phyloP scores from a whole-genome alignment of 64 coral and sea anemone genomes.

The Montipora cactus region DNA sequence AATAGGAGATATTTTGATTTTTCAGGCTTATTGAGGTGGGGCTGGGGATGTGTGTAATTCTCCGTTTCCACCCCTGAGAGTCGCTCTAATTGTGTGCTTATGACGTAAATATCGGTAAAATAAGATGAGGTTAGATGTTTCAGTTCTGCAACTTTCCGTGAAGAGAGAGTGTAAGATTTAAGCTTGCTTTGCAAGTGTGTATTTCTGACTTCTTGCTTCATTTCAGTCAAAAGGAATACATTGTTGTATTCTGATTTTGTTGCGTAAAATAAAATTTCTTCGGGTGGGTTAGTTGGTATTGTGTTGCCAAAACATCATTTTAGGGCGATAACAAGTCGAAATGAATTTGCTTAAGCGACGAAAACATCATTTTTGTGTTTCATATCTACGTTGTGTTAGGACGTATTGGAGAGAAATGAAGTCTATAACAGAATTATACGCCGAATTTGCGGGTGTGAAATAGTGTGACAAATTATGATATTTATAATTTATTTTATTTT shows the following conservation, averaged over 20 bases:
- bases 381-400: background rate
- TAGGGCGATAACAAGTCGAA: background rate
- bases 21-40: background rate
- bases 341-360: background rate
- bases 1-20: background rate
- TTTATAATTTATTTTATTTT: constrained; percentile 43
- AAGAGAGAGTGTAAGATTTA: background rate
- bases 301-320: background rate
- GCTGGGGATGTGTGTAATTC: background rate
- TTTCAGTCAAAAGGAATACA: background rate
- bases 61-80: background rate
- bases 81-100: too few species aligned
- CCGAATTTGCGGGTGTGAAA: background rate
- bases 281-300: background rate
- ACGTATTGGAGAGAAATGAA: background rate
- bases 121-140: background rate
- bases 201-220: background rate
- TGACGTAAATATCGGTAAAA: too few species aligned
- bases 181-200: background rate
- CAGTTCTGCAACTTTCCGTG: background rate
- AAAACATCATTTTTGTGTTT: background rate
- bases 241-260: background rate
- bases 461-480: constrained; percentile 10
- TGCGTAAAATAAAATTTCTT: background rate
- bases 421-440: background rate